A percentile compares a stretch with the other conserved stretches of the same genome.
Evolutionary conservation across 37 sponge, comb jelly and placozoan genomes (phyloP).

Genomic region (Aplysina aerophoba): DNA sequence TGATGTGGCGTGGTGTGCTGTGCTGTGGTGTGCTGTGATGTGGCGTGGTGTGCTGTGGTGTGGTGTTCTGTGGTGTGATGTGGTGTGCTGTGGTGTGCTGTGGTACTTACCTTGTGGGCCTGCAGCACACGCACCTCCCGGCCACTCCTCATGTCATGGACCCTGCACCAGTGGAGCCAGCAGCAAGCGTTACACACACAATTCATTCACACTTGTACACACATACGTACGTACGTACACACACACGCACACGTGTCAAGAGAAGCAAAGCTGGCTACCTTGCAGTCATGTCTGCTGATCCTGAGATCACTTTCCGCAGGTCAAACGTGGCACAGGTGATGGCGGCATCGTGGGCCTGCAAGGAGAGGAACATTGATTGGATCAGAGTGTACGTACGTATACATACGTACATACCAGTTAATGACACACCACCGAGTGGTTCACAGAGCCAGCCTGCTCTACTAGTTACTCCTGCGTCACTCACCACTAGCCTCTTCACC

Average conservation of each 20-base stretch:
- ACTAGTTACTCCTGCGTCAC: not conserved
- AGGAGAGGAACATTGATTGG: not conserved
- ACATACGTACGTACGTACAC: not conserved
- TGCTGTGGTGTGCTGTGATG: too few species aligned
- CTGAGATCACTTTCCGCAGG: conserved; percentile 70
- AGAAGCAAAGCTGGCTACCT: conserved; percentile 46
- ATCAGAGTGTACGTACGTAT: too few species aligned
- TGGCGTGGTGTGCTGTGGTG: too few species aligned
- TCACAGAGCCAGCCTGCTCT: not conserved
- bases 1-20: too few species aligned
- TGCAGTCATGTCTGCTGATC: conserved; percentile 57
- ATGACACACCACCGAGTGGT: not conserved
- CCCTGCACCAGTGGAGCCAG: too few species aligned
- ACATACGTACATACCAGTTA: too few species aligned
- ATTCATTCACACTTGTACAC: not conserved
- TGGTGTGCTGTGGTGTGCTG: too few species aligned
- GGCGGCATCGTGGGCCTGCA: conserved; percentile 34
- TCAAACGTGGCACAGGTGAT: conserved; percentile 77
- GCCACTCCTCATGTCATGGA: conserved; percentile 75
- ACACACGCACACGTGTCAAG: not conserved
- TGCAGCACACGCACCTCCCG: conserved; percentile 41
- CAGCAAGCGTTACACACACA: not conserved
- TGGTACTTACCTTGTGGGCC: conserved; percentile 65
- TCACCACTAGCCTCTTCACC: conserved; percentile 57
- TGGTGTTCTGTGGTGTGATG: too few species aligned